Evolutionary conservation across 2,888 invertebrate species (phyloP).

Genomic region (Tenthredo notha): DNA sequence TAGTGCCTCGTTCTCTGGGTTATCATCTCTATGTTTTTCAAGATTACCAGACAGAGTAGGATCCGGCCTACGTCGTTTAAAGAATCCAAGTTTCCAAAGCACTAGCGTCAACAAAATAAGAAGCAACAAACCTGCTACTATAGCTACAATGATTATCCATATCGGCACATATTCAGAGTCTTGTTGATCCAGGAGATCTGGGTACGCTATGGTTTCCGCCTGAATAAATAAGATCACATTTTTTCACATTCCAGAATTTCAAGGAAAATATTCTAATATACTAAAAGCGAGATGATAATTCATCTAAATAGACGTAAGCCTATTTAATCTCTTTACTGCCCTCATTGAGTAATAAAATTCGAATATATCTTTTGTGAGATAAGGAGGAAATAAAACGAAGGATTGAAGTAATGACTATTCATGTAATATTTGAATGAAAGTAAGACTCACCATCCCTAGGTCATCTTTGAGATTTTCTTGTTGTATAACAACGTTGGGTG

Average conservation of each 20-base stretch:
- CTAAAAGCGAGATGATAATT: not conserved
- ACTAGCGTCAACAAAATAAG: conserved; percentile 89
- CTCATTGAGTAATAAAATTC: not conserved
- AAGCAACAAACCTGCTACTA: conserved; percentile 90
- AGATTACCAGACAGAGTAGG: conserved; percentile 90
- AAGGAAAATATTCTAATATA: not conserved
- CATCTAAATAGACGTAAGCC: not conserved
- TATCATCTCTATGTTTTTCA: conserved; percentile 87
- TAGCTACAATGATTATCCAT: conserved; percentile 93
- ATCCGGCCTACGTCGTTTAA: conserved; percentile 91
- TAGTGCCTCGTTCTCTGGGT: conserved; percentile 80
- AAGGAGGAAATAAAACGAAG: not conserved
- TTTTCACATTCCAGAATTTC: not conserved
- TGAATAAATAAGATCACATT: conserved; percentile 72
- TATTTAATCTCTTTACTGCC: not conserved
- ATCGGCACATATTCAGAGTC: conserved; percentile 88
- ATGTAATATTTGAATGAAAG: not conserved
- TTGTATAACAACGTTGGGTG: conserved; percentile 84
- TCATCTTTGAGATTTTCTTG: conserved; percentile 85
- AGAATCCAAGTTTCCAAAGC: conserved; percentile 95
- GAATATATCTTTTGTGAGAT: not conserved
- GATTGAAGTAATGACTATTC: not conserved
- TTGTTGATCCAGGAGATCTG: conserved; percentile 88
- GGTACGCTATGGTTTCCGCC: conserved; percentile 92
- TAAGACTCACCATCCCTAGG: conserved; percentile 81